These are phyloP conservation scores for Agrochola macilenta DNA, from an alignment of 2,888 invertebrate genomes.

Conservation along the genomic window DNA sequence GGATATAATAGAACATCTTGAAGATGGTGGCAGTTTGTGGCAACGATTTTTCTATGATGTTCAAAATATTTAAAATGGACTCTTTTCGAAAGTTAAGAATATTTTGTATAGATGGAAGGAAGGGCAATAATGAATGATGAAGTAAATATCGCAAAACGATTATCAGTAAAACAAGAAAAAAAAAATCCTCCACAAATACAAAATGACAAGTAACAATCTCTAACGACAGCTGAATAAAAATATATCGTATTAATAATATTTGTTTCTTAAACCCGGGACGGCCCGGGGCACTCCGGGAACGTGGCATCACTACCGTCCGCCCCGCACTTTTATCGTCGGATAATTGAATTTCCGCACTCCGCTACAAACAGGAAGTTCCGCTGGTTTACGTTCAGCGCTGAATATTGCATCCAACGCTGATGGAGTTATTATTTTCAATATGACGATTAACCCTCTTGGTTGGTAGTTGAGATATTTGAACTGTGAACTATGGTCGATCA, in stretches of 20 bases:
- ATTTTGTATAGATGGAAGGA: background rate
- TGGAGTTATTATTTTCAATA: constrained; percentile 84
- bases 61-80: background rate
- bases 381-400: constrained; percentile 78
- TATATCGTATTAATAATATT: constrained; percentile 59
- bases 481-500: constrained; percentile 45
- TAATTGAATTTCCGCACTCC: constrained; percentile 89
- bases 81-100: background rate
- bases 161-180: background rate
- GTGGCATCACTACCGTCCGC: constrained; percentile 71
- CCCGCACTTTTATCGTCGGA: constrained; percentile 85
- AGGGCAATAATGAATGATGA: background rate
- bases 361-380: constrained; percentile 87
- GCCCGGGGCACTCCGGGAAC: constrained; percentile 60
- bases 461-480: constrained; percentile 66
- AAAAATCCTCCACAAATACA: background rate
- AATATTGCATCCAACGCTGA: constrained; percentile 82
- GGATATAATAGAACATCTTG: constrained; percentile 23
- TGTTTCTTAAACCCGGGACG: constrained; percentile 56
- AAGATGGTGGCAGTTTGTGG: constrained; percentile 1
- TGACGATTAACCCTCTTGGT: constrained; percentile 69
- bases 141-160: background rate
- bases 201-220: background rate
- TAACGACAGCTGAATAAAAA: constrained; percentile 19
- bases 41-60: background rate